Evolutionary conservation across 2,888 invertebrate genomes (phyloP), one percentile per base, ranked within the genome.

Genomic region (Craniophora ligustri): DNA sequence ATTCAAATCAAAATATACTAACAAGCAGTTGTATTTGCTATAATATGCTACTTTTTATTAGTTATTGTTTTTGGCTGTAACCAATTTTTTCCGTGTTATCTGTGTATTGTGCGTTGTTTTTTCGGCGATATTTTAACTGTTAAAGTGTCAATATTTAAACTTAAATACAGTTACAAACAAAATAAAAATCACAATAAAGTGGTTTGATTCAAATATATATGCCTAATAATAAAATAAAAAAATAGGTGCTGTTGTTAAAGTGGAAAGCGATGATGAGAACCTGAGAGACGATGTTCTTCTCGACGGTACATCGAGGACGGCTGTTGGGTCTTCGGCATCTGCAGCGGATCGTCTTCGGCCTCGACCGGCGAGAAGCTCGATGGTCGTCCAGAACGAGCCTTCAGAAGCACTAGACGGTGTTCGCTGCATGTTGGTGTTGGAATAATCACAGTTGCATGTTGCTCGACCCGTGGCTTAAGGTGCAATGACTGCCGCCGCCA

Each of bases 311-410:
- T 85, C 84, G 34, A 81, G 34, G 16, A 73, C 39, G 4, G 66
- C 56, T 30, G 59, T 69, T 66, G 74, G 75, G 45, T 91, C 91
- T 26, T 92, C 93, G 32, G 78, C 79, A 67, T 94, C 94, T 18
- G 87, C 85, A n/a, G 89, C 87, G 3, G 93, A 92, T 30, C 91
- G 84, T 47, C 94, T 87, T 51, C 93, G 85, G 35, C 94, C 94
- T 6, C 92, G 88, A 23, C 91, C 94, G 11, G 95, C 94, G 13
- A 95, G 88, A 28, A 95, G 87, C 58, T 95, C 95, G 57, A 95
- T 94, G n/a, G 95, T 95, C 40, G 94, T 94, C 95, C 95, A 95
- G 79, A 95, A 95, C 31, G 90, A 87, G 40, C 94, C 91, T 54
- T 92, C 94, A 6, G 92, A 90, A 26, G 94, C 82, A 72, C 82